These are phyloP conservation scores for Periplaneta americana DNA, from an alignment of 1,140 invertebrate species.

Conservation along the genomic window DNA sequence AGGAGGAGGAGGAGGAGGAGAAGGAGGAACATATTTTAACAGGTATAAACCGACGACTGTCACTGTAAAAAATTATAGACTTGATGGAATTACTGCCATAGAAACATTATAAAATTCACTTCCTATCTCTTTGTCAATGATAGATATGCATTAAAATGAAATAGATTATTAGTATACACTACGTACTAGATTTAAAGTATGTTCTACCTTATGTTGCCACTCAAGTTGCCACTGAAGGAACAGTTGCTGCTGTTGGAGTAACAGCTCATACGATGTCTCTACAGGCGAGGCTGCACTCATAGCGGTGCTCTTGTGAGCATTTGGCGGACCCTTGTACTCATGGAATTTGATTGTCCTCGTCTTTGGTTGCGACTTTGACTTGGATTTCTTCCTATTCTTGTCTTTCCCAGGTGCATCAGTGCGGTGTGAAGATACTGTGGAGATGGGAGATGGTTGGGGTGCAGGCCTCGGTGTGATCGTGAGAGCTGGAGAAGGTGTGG, in stretches of 20 bases:
- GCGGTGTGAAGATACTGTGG: conserved; percentile 33
- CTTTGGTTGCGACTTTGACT: conserved; percentile 75
- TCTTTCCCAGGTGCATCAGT: conserved; percentile 69
- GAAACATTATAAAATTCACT: too few species aligned
- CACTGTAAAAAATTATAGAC: too few species aligned
- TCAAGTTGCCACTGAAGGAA: conserved; percentile 85
- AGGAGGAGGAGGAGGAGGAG: too few species aligned
- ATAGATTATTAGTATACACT: too few species aligned
- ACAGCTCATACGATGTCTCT: conserved; percentile 86
- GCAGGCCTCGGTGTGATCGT: conserved; percentile 48
- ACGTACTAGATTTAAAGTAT: too few species aligned
- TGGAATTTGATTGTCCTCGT: conserved; percentile 94
- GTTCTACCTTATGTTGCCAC: conserved; percentile 61
- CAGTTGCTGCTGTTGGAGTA: conserved; percentile 90
- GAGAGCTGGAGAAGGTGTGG: conserved; percentile 21
- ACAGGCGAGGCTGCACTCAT: conserved; percentile 39
- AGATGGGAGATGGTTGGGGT: conserved; percentile 38
- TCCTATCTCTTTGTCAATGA: too few species aligned
- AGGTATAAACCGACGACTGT: too few species aligned
- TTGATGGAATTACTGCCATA: too few species aligned
- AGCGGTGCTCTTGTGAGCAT: conserved; percentile 64
- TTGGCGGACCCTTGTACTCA: conserved; percentile 96
- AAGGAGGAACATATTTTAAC: too few species aligned
- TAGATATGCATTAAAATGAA: too few species aligned
- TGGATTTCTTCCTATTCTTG: conserved; percentile 83